Percentiles rank a stretch among this genome's conserved stretches.
Conservation (phyloP, 2,797 vertebrate species). For the Lycodopsis pacificus region DNA sequence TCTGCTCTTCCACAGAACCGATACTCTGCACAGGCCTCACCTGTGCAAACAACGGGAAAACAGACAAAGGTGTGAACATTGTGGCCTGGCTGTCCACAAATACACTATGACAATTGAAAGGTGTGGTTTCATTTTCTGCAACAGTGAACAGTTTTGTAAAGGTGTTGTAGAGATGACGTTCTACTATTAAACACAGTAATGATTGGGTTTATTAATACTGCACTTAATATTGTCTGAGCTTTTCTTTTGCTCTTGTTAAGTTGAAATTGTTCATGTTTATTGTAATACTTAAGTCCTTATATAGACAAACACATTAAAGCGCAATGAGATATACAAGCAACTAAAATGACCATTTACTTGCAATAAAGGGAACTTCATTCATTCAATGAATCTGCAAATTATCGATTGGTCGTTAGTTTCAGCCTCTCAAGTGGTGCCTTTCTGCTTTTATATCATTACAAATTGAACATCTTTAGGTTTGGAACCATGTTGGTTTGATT, state of each 20-base stretch:
- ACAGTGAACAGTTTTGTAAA: neutral
- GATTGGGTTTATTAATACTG: neutral
- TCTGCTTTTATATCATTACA: neutral
- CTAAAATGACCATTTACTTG: neutral
- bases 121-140: neutral
- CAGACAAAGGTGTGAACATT: conserved; percentile 34
- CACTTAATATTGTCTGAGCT: neutral
- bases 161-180: neutral
- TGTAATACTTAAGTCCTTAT: neutral
- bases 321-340: neutral
- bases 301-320: neutral
- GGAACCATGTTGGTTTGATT: neutral
- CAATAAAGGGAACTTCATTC: neutral
- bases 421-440: neutral
- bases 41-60: conserved; percentile 35
- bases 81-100: neutral
- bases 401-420: neutral
- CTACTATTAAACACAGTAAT: neutral
- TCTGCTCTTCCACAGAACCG: conserved; percentile 64
- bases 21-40: conserved; percentile 61
- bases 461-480: neutral
- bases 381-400: neutral
- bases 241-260: neutral
- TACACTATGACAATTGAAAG: neutral
- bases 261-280: neutral